Evolutionary conservation across 2,113 vertebrate genomes (phyloP), one percentile per base, ranked within the genome.

Genomic region (Panurus biarmicus): DNA sequence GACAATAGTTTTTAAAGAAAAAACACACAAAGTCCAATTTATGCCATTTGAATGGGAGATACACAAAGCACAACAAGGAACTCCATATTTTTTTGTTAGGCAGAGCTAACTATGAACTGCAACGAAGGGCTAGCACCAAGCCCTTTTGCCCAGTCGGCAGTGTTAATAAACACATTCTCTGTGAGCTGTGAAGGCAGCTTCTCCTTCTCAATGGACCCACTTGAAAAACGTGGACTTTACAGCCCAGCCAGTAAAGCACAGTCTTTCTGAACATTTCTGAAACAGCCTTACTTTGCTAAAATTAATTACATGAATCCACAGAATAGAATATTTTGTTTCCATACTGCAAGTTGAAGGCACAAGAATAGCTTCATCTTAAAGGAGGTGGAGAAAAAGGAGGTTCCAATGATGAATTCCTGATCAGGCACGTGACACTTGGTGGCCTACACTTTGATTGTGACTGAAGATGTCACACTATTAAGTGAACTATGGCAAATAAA

Each of bases 381-480:
- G 42, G 14, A 53, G 31, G 24, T 6, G 5, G 10, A 5, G 14
- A 14, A 54, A 74, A 57, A 61, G 18, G 8, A 67, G 23, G 9
- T 40, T 84, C 48, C 61, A 67, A 70, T 83, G 17, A 42, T 1
- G 0, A 86, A 77, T 40, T 84, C 23, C 7, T 87, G 50, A 51
- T 1, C 2, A 47, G 17, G 40, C 7, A 3, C 0, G 1, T 20
- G 40, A 38, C 40, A 62, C 15, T 58, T 48, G 17, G 24, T 25
- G 7, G 16, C 28, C 24, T 80, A 83, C 61, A 26, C 17, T 71
- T 45, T 24, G 70, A 28, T 29, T 57, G 7, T 40, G 51, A 51
- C 15, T 74, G 50, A n/a, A 42, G 54, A 33, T 9, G 16, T 64
- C 56, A 77, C 22, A n/a, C 15, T 53, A 8, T 53, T 44, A 44